Evolutionary conservation across 2,113 vertebrate genomes (phyloP).

Genomic region (Ceyx cyanopectus): DNA sequence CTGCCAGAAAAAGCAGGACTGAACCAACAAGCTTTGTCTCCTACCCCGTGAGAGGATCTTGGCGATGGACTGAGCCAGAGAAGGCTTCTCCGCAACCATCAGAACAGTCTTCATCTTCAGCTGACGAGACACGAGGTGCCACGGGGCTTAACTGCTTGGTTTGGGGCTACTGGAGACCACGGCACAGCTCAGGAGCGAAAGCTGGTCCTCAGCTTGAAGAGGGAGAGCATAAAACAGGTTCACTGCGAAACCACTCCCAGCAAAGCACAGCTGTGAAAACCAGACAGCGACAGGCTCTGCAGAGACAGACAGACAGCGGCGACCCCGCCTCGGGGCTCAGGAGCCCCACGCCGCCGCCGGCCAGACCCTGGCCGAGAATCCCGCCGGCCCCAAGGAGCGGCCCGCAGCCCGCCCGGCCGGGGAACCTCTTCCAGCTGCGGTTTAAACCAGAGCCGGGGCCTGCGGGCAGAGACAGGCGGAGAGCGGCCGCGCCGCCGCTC

Average conservation of each 20-base stretch:
- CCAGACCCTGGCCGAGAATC: neutral
- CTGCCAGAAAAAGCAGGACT: neutral
- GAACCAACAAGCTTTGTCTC: neutral
- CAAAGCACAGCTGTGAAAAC: accelerated
- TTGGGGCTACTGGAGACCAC: accelerated
- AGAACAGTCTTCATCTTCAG: conserved; percentile 89
- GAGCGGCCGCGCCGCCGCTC: neutral
- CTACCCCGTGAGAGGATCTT: conserved; percentile 96
- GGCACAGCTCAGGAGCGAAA: accelerated
- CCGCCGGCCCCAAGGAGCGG: neutral
- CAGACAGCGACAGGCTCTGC: accelerated
- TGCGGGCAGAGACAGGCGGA: neutral
- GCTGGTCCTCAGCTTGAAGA: neutral
- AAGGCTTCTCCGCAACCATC: conserved; percentile 98
- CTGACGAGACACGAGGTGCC: neutral
- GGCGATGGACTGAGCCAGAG: conserved; percentile 94
- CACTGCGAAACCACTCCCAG: accelerated
- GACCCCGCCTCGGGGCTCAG: no score
- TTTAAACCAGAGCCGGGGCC: accelerated
- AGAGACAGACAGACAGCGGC: neutral
- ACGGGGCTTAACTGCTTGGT: accelerated
- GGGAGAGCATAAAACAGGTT: accelerated
- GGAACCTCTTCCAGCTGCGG: neutral
- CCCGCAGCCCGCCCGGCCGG: no score
- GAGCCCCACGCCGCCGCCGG: neutral